Evolutionary conservation across 2,888 invertebrate species (phyloP).

Genomic region (Sarcophaga caerulescens): DNA sequence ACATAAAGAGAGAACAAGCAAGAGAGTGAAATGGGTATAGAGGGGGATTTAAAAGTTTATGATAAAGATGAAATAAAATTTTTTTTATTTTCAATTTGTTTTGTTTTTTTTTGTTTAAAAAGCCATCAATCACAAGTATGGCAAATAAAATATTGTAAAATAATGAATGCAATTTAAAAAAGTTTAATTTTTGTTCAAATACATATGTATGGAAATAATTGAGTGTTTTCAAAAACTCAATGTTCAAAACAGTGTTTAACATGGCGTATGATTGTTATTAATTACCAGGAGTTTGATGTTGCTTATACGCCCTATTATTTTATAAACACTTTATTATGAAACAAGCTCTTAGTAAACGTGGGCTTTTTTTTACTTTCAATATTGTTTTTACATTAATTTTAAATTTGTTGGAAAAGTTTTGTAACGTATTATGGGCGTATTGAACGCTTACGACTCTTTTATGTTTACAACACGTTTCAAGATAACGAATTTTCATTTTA

Average conservation of each 20-base stretch:
- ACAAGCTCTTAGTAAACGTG: slow-evolving; percentile 8
- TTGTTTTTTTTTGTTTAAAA: no score
- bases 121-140: no score
- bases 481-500: neutral
- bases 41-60: no score
- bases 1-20: neutral
- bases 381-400: neutral
- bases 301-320: slow-evolving; percentile 36
- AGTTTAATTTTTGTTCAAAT: neutral
- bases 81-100: no score
- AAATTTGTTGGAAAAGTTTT: neutral
- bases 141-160: no score
- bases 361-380: neutral
- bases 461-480: neutral
- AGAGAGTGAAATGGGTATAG: no score
- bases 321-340: neutral
- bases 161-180: neutral
- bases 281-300: slow-evolving; percentile 19
- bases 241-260: neutral
- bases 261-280: slow-evolving; percentile 46
- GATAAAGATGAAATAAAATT: no score
- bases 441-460: neutral
- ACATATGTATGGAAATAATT: neutral
- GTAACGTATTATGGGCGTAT: neutral
- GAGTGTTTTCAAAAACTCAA: neutral